Evolutionary conservation across 92 coral and sea anemone species (phyloP).

Genomic region (Metridium senile): DNA sequence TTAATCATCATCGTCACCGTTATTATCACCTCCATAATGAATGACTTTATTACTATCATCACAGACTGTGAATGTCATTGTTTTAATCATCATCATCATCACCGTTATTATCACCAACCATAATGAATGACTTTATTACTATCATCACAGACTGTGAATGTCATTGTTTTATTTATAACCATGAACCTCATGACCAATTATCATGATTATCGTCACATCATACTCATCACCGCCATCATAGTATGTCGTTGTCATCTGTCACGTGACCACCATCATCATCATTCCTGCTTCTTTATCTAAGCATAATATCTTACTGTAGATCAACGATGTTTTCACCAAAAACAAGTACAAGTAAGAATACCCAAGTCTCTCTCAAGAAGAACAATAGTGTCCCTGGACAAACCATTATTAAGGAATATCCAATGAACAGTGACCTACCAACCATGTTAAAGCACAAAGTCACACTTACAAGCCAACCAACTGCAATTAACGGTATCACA

Average conservation of each 20-base stretch:
- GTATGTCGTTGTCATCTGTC: not conserved
- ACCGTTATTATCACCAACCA: too few species aligned
- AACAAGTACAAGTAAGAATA: constrained; percentile 62
- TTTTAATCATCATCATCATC: too few species aligned
- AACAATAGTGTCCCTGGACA: not conserved
- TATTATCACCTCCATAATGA: not conserved
- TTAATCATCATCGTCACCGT: not conserved
- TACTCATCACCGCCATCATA: too few species aligned
- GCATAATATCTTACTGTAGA: constrained; percentile 27
- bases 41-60: too few species aligned
- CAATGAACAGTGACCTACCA: constrained; percentile 61
- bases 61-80: too few species aligned
- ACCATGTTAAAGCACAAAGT: constrained; percentile 62
- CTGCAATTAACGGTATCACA: constrained; percentile 71
- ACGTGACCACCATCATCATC: not conserved
- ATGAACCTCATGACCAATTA: too few species aligned
- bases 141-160: not conserved
- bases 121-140: not conserved
- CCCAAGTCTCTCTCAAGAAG: constrained; percentile 42
- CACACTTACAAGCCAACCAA: constrained; percentile 71
- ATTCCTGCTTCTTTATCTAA: not conserved
- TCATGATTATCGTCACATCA: too few species aligned
- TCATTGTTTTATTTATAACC: too few species aligned
- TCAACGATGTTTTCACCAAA: constrained; percentile 94
- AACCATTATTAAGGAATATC: constrained; percentile 52